Conservation (phyloP, 2,797 vertebrate genomes). For the Podarcis lilfordi region DNA sequence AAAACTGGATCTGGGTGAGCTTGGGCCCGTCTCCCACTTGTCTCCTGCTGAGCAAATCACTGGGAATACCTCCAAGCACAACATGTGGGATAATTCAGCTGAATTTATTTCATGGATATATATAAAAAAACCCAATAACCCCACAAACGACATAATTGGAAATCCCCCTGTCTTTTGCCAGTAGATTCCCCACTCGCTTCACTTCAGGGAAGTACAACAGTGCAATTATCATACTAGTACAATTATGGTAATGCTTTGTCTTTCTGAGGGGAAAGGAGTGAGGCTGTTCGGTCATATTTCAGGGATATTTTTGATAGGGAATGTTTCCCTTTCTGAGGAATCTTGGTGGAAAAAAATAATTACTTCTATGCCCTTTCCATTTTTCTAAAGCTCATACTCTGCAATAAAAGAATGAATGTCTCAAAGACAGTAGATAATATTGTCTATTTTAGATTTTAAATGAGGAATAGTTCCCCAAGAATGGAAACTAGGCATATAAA, state of each 20-base stretch:
- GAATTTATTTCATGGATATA: conserved; percentile 47
- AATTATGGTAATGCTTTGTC: conserved; percentile 36
- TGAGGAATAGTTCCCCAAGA: not conserved
- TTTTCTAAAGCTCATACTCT: not conserved
- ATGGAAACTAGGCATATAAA: not conserved
- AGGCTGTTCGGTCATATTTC: not conserved
- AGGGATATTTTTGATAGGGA: conserved; percentile 3
- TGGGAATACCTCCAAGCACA: conserved; percentile 62
- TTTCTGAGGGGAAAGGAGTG: not conserved
- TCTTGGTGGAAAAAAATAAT: conserved; percentile 21
- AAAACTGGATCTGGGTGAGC: conserved; percentile 46
- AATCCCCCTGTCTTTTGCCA: conserved; percentile 56
- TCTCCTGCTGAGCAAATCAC: conserved; percentile 52
- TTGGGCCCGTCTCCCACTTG: conserved; percentile 53
- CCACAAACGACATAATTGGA: conserved; percentile 56
- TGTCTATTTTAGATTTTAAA: not conserved
- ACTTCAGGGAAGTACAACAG: conserved; percentile 55
- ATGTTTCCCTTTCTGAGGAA: conserved; percentile 8
- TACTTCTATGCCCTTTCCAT: not conserved
- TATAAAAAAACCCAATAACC: conserved; percentile 27
- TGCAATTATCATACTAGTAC: conserved; percentile 51
- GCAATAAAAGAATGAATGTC: rapidly evolving
- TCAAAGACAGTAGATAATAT: not conserved
- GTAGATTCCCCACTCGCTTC: conserved; percentile 52
- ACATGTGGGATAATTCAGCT: conserved; percentile 48